phyloP scores from a whole-genome alignment of 2,113 vertebrate species.

The Catharus fuscescens region DNA sequence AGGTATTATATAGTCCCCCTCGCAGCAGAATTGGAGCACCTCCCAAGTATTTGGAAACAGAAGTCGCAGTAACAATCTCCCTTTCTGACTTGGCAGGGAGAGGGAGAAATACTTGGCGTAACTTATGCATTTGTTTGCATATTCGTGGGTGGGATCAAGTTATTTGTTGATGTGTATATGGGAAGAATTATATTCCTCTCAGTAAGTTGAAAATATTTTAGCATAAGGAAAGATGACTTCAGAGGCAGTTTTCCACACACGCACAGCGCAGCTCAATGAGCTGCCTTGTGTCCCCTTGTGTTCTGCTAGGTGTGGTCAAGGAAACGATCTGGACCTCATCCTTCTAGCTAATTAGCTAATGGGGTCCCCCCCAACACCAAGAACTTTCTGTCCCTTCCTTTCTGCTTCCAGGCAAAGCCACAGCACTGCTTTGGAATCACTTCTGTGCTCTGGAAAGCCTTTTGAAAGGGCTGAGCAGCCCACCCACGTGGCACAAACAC shows the following conservation, averaged over 20 bases:
- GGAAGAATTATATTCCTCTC: slow-evolving; percentile 34
- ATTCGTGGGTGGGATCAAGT: slow-evolving; percentile 43
- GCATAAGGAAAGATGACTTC: background rate
- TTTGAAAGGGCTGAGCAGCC: background rate
- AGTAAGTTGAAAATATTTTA: slow-evolving; percentile 3
- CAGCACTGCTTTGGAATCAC: background rate
- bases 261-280: background rate
- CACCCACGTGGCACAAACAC: slow-evolving; percentile 10
- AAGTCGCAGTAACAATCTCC: slow-evolving; percentile 41
- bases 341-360: background rate
- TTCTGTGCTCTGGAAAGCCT: background rate
- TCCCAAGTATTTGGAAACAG: slow-evolving; percentile 60
- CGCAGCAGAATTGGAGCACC: slow-evolving; percentile 5
- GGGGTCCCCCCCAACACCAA: background rate
- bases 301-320: background rate
- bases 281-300: background rate
- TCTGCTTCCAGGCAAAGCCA: slow-evolving; percentile 6
- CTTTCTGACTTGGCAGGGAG: slow-evolving; percentile 48
- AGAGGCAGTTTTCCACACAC: background rate
- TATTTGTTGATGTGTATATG: slow-evolving; percentile 27
- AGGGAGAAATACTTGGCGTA: slow-evolving; percentile 37
- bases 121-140: slow-evolving; percentile 55
- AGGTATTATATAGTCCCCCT: background rate
- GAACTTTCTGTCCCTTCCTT: background rate
- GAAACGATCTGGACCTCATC: background rate